Base-by-base conservation (phyloP, 2,113 vertebrate genomes). In the Noturus placidus region DNA sequence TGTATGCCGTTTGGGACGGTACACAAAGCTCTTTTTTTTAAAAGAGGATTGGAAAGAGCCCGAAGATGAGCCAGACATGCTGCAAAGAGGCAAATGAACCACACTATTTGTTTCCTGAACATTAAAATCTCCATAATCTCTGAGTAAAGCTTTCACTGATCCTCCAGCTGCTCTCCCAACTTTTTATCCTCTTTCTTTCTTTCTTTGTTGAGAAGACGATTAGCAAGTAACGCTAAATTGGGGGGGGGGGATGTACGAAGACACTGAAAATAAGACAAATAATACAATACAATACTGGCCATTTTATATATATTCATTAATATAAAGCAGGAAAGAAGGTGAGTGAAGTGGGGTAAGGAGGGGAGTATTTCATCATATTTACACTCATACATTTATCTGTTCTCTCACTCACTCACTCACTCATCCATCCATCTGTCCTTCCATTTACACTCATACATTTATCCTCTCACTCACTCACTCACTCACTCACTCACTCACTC, bases 321-420 rank as follows among this genome's bases (percentile, higher is more conserved):
- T 50, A 50, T 10, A 10, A 50, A 50, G 46, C 8, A 8, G 46
- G 22, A 63, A 67, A 80, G 30, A 13, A 87, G 88, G 86, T 59
- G 30, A 80, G 17, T n/a, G 17, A 63, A 61, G 15, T 59, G 19
- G 35, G 70, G 13, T 30, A 46, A 76, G 19, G 1, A 25, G 65
- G 61, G 30, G 35, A 87, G 82, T 20, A 42, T 50, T 77, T 78
- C 17, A n/a, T 82, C n/a, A n/a, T n/a, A n/a, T n/a, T n/a, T n/a
- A n/a, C n/a, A n/a, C n/a, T n/a, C n/a, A n/a, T n/a, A n/a, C n/a
- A n/a, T n/a, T n/a, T n/a, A n/a, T n/a, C n/a, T n/a, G 7, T 42
- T 6, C 42, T 6, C 46, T 10, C 46, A 50, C 46, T 50, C 46
- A 50, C 4, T 4, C 42, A 42, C 42, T 42, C 42, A 42, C 42